Evolutionary conservation across 2,888 invertebrate genomes (phyloP).

Genomic region (Zaprionus lineosus): DNA sequence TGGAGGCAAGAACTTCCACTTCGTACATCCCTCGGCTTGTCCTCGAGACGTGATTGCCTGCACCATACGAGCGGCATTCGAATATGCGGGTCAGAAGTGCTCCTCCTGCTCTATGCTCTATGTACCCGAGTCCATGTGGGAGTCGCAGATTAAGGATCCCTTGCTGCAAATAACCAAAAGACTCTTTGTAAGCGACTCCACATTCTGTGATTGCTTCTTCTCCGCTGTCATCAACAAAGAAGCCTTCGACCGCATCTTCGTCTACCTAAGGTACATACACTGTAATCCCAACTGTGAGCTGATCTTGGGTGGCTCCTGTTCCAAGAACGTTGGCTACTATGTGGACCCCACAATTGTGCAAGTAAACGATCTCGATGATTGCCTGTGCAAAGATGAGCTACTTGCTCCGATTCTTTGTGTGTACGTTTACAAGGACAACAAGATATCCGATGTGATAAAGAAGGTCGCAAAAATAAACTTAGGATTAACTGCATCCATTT

Average conservation of each 20-base stretch:
- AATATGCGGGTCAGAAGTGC: constrained; percentile 98
- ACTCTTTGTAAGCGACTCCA: constrained; percentile 92
- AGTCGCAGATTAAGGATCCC: constrained; percentile 83
- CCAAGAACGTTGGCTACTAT: constrained; percentile 92
- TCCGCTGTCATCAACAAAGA: constrained; percentile 98
- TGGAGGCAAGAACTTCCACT: constrained; percentile 99
- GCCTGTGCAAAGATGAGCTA: constrained; percentile 95
- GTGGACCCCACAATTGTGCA: constrained; percentile 96
- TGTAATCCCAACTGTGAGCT: constrained; percentile 83
- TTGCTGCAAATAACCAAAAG: constrained; percentile 87
- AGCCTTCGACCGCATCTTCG: constrained; percentile 92
- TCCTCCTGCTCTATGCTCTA: constrained; percentile 98
- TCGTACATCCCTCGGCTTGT: constrained; percentile 95
- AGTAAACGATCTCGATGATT: constrained; percentile 90
- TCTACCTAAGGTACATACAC: constrained; percentile 92
- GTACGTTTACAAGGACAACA: constrained; percentile 92
- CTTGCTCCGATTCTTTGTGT: constrained; percentile 96
- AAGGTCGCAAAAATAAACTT: constrained; percentile 90
- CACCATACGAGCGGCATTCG: constrained; percentile 95
- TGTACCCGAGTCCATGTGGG: constrained; percentile 94
- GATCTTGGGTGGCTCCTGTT: constrained; percentile 93
- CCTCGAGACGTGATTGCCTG: constrained; percentile 89
- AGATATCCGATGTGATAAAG: constrained; percentile 87
- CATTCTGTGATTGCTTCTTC: constrained; percentile 90
- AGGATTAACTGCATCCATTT: constrained; percentile 96